Evolutionary conservation across 2,888 invertebrate species (phyloP), one percentile per base, ranked within the genome.

Genomic region (Drosophila subquinaria): DNA sequence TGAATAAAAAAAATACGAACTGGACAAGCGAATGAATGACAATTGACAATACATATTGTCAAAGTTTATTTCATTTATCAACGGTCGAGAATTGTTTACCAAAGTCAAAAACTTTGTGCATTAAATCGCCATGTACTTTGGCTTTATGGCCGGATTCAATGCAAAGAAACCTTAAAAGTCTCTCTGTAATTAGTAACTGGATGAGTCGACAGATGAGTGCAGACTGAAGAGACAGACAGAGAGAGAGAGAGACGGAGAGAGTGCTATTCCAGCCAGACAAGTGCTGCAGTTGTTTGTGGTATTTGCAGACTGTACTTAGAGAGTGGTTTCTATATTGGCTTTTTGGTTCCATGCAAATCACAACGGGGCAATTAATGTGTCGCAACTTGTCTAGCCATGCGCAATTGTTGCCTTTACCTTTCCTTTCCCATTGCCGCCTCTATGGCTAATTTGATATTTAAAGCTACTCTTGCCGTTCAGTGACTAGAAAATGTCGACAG

Each of bases 61-160:
- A 74, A 79, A 83, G 88, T 78, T 76, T 73, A 89, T 89, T 78
- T 78, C 83, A 84, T 86, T 89, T 88, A 86, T 82, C 74, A 79
- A 69, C 17, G 10, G 15, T 30, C 51, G 38, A 40, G 45, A 60
- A 45, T 35, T 64, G 60, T 68, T 59, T 17, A 47, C 62, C 48
- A 27, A 47, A 47, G 56, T 51, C 47, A 17, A 51, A 78, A 65
- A 45, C 15, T 52, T 60, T 57, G 6, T 52, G 35, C 51, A 74
- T 56, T 60, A 55, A 55, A 23, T 45, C 20, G 11, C 33, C 45
- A 27, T 45, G 30, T 43, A 45, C 52, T 42, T 59, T 13, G 17
- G 30, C 27, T 66, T 73, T 65, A 47, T 66, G 38, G 40, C 36
- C 30, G 40, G 9, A 47, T 52, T 56, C 71, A 70, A 47, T 62